phyloP scores from a whole-genome alignment of 2,113 vertebrate genomes.

The Ovis aries region DNA sequence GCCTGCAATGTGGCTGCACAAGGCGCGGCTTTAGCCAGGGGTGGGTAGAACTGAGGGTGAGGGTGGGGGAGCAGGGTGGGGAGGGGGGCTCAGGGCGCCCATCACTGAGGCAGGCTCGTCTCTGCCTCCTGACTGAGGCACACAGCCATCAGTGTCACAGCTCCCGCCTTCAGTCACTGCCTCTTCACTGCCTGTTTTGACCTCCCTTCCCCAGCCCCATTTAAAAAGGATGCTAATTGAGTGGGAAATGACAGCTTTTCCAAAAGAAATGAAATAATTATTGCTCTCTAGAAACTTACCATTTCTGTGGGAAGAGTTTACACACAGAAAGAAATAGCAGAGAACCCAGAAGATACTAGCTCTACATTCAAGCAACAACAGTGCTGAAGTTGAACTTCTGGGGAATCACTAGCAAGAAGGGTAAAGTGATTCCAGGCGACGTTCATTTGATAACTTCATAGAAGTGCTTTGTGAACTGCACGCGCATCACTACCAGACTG shows the following conservation, averaged over 20 bases:
- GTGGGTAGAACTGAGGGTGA: neutral
- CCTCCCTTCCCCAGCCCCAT: neutral
- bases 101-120: neutral
- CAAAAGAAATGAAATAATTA: neutral
- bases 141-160: neutral
- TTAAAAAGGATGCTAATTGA: neutral
- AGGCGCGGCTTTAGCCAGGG: neutral
- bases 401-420: neutral
- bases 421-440: neutral
- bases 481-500: too few relatives aligned
- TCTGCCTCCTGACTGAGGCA: neutral
- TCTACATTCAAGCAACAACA: neutral
- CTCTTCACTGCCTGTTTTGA: neutral
- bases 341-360: neutral
- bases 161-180: neutral
- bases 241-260: neutral
- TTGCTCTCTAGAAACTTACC: neutral
- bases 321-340: neutral
- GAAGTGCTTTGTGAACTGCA: neutral
- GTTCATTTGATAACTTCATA: neutral
- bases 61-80: accelerated
- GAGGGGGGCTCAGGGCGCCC: accelerated
- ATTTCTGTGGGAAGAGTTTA: neutral
- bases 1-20: neutral
- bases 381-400: neutral